These are phyloP conservation scores for Neelides sp. DNA, from an alignment of 1,140 invertebrate species.

Conservation along the genomic window DNA sequence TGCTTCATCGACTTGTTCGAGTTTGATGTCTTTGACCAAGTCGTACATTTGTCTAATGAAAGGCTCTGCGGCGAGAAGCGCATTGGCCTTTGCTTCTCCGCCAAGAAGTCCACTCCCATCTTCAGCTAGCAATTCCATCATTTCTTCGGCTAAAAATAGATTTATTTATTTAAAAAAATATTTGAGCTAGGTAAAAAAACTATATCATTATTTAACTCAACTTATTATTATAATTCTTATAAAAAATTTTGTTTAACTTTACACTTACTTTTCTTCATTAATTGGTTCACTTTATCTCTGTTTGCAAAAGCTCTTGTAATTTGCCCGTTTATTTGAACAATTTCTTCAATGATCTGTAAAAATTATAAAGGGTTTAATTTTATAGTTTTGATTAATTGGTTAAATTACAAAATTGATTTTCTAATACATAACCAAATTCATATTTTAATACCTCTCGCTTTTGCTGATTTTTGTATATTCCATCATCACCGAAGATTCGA, in stretches of 20 bases:
- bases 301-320: constrained; percentile 20
- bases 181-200: background rate
- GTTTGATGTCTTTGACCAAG: constrained; percentile 23
- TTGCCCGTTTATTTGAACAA: constrained; percentile 27
- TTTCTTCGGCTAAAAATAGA: constrained; percentile 24
- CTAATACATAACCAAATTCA: background rate
- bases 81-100: constrained; percentile 29
- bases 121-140: constrained; percentile 28
- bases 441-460: constrained; percentile 24
- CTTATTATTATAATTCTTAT: background rate
- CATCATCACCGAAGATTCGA: constrained; percentile 25
- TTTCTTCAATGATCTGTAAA: constrained; percentile 23
- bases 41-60: constrained; percentile 25
- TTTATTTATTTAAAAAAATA: background rate
- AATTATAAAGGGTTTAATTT: background rate
- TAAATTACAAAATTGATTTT: background rate
- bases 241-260: background rate
- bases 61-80: constrained; percentile 25
- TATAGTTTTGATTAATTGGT: background rate
- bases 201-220: background rate
- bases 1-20: constrained; percentile 21
- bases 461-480: constrained; percentile 22
- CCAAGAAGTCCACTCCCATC: constrained; percentile 27
- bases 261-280: constrained; percentile 23
- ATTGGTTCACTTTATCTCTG: constrained; percentile 17